A percentile compares a stretch with the other conserved stretches of the same genome.
These are phyloP conservation scores for Acronicta leporina DNA, from an alignment of 2,888 invertebrate species.

Conservation along the genomic window DNA sequence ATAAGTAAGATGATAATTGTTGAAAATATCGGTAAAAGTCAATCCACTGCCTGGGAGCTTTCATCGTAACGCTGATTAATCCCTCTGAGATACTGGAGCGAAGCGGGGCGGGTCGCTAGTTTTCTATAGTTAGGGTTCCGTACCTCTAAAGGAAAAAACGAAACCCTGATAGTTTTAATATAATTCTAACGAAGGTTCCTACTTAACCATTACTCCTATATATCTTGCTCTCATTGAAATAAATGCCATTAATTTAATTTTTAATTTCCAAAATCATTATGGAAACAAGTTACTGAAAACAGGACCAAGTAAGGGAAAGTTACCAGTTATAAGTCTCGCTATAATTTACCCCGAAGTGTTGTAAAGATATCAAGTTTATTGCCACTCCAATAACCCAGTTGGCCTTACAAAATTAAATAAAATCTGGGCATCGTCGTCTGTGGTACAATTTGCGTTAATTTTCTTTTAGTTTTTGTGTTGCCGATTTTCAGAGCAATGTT, in stretches of 20 bases:
- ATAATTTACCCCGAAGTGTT: constrained; percentile 4
- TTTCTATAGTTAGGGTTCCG: too few species aligned
- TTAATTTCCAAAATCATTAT: constrained; percentile 7
- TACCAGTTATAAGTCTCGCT: not conserved
- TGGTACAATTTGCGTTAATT: constrained; percentile 25
- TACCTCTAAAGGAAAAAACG: too few species aligned
- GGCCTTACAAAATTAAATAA: constrained; percentile 22
- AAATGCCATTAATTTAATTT: not conserved
- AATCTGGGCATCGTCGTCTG: constrained; percentile 20
- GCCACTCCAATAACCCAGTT: constrained; percentile 13
- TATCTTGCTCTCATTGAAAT: too few species aligned
- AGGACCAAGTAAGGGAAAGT: constrained; percentile 17
- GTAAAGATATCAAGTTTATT: constrained; percentile 36
- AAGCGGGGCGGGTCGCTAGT: too few species aligned
- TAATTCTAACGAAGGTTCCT: too few species aligned
- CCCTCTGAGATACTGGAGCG: too few species aligned
- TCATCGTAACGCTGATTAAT: too few species aligned
- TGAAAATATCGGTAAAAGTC: too few species aligned
- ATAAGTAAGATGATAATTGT: too few species aligned
- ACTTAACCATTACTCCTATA: too few species aligned
- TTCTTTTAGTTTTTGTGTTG: constrained; percentile 15
- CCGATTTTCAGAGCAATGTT: not conserved
- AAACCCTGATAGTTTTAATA: too few species aligned
- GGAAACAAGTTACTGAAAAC: constrained; percentile 16
- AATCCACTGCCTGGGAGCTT: too few species aligned